A percentile compares a stretch with the other conserved stretches of the same genome.
Conservation (phyloP, 2,888 invertebrate genomes). For the Epirrhoe alternata region DNA sequence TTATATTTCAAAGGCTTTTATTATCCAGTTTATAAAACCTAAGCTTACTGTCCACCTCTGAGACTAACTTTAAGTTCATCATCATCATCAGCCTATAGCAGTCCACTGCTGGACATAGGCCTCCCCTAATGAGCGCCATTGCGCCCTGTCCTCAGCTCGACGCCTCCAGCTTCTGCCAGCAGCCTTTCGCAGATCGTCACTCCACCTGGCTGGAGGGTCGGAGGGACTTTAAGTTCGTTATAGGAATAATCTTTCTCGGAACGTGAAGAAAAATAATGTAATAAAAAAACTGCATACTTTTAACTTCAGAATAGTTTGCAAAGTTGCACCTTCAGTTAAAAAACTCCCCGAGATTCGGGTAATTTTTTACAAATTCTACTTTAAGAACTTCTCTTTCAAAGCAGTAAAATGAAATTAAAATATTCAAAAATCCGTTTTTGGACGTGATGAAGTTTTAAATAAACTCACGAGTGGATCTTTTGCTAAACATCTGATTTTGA, state of each 20-base stretch:
- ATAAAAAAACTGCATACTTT: slow-evolving; percentile 15
- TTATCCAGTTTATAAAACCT: background rate
- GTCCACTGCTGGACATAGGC: too few relatives aligned
- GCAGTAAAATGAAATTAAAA: background rate
- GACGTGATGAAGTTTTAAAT: too few relatives aligned
- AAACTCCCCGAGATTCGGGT: slow-evolving; percentile 9
- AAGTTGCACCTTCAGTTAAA: slow-evolving; percentile 10
- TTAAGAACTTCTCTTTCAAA: slow-evolving; percentile 19
- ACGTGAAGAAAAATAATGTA: slow-evolving; percentile 8
- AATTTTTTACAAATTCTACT: slow-evolving; percentile 31
- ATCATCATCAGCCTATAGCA: too few relatives aligned
- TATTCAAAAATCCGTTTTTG: too few relatives aligned
- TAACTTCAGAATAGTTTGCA: slow-evolving; percentile 21
- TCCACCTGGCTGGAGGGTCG: too few relatives aligned
- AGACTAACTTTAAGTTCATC: slow-evolving; percentile 16
- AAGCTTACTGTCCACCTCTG: background rate
- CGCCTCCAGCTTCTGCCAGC: too few relatives aligned
- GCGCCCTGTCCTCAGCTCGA: too few relatives aligned
- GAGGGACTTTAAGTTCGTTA: slow-evolving; percentile 20
- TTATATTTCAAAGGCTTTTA: background rate
- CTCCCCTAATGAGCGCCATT: too few relatives aligned
- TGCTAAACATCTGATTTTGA: too few relatives aligned
- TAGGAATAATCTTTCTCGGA: slow-evolving; percentile 9
- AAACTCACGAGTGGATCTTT: too few relatives aligned
- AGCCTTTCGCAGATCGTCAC: too few relatives aligned